Base-by-base conservation (phyloP, 2,113 vertebrate genomes). In the Myodes glareolus region DNA sequence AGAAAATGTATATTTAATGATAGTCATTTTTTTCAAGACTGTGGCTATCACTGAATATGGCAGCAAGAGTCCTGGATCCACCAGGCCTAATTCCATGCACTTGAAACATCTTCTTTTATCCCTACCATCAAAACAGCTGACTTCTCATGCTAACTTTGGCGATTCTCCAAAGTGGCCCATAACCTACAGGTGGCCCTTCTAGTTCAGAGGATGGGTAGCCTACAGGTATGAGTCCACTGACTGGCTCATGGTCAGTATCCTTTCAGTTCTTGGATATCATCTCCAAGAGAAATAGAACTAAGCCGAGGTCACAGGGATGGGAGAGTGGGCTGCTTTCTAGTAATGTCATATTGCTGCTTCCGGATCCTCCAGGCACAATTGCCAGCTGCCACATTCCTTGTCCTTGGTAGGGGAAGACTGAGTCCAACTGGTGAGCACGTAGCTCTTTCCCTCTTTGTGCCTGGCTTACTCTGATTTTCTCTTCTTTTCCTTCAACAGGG, bases 401-500 rank as follows among this genome's bases (percentile, higher is more conserved):
- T 3, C 31, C 27, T 45, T 45, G 1, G 5, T 11, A 4, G 67
- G 2, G 19, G 13, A 9, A 10, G 11, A 23, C 23, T 8, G 33
- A 52, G 8, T 47, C 27, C 9, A 55, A 70, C 29, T 84, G 27
- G 50, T 31, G 42, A 7, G 33, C 70, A 25, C 1, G 8, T 25
- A 47, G 23, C 4, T 68, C 19, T 67, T 45, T 10, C 45, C 12
- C 31, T 70, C 16, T 10, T 36, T 21, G 45, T 23, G 0, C 13
- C 36, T 25, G 4, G 2, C 7, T 58, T 45, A 42, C 42, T 27
- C 10, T 12, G 23, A 58, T 2, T 36, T 92, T 31, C 0, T 0
- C 47, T 97, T n/a, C 93, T 61, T 68, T 42, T 84, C 61, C 25
- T 94, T 19, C 19, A 36, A 88, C 52, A 99, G 99, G 99, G 99